These are phyloP conservation scores for Dermolepida albohirtum DNA, from an alignment of 2,888 invertebrate species.

Conservation along the genomic window DNA sequence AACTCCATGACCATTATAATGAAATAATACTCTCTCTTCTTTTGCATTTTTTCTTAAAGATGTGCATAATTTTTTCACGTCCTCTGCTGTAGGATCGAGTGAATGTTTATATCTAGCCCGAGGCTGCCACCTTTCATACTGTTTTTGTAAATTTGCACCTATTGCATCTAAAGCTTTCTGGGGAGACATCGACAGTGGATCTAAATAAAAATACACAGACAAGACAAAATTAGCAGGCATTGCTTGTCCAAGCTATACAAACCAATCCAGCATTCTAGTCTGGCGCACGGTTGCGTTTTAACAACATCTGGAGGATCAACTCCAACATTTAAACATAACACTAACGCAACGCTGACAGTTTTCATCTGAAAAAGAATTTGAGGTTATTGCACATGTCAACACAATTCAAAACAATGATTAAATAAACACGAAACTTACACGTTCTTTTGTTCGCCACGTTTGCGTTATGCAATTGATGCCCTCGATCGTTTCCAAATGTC, in stretches of 20 bases:
- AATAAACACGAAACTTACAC: conserved; percentile 69
- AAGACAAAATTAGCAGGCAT: conserved; percentile 24
- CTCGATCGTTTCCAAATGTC: conserved; percentile 80
- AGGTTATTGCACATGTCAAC: conserved; percentile 47
- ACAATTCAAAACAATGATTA: conserved; percentile 22
- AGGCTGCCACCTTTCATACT: conserved; percentile 99
- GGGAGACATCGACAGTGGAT: conserved; percentile 88
- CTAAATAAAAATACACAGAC: conserved; percentile 64
- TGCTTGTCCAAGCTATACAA: conserved; percentile 52
- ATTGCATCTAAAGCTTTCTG: conserved; percentile 94
- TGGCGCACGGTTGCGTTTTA: conserved; percentile 96
- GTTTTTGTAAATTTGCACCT: conserved; percentile 90
- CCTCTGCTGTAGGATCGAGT: conserved; percentile 97
- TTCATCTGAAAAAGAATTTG: conserved; percentile 83
- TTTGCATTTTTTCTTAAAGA: conserved; percentile 96
- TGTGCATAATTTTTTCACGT: conserved; percentile 96
- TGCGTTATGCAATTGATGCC: conserved; percentile 76
- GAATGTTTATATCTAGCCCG: conserved; percentile 97
- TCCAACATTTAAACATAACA: conserved; percentile 98
- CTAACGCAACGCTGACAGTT: conserved; percentile 98
- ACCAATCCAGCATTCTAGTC: conserved; percentile 98
- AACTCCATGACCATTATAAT: conserved; percentile 99
- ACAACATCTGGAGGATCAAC: conserved; percentile 99
- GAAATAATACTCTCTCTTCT: conserved; percentile 97
- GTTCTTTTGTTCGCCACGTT: conserved; percentile 93